phyloP scores from a whole-genome alignment of 2,888 invertebrate species.

The Agriopis marginaria region DNA sequence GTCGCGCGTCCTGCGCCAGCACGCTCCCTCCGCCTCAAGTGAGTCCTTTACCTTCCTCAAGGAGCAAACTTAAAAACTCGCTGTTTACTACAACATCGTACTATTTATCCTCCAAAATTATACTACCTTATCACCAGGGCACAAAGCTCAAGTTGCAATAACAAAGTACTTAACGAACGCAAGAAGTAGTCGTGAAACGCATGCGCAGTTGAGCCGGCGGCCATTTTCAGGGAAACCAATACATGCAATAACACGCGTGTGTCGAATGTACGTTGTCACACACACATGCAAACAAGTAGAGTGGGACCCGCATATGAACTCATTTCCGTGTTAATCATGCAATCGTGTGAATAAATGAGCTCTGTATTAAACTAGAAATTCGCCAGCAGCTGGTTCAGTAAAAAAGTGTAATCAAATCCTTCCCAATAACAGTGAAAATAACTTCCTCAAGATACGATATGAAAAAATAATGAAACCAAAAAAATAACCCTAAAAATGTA shows the following conservation, averaged over 20 bases:
- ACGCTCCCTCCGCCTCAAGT: constrained; percentile 48
- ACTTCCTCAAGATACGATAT: constrained; percentile 10
- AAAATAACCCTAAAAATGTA: constrained; percentile 21
- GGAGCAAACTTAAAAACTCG: constrained; percentile 79
- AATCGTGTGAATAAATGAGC: neutral
- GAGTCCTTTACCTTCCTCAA: constrained; percentile 81
- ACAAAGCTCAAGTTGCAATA: constrained; percentile 29
- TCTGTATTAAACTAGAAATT: neutral
- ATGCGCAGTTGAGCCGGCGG: constrained; percentile 71
- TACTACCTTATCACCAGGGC: constrained; percentile 4
- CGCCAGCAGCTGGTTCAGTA: neutral
- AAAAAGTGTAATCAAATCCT: constrained; percentile 7
- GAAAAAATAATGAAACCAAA: constrained; percentile 30
- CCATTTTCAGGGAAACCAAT: constrained; percentile 79
- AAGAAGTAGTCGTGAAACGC: constrained; percentile 53
- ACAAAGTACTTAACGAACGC: constrained; percentile 3
- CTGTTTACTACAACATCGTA: constrained; percentile 52
- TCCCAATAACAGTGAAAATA: constrained; percentile 3
- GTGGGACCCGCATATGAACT: neutral
- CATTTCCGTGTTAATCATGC: neutral
- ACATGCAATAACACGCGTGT: constrained; percentile 49
- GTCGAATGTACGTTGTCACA: constrained; percentile 38
- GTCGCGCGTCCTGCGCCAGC: constrained; percentile 7
- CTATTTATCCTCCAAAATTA: neutral
- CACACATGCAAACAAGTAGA: constrained; percentile 25